A percentile compares a stretch with the other conserved stretches of the same genome.
phyloP scores from a whole-genome alignment of 2,113 vertebrate genomes.

The Gambusia holbrooki region DNA sequence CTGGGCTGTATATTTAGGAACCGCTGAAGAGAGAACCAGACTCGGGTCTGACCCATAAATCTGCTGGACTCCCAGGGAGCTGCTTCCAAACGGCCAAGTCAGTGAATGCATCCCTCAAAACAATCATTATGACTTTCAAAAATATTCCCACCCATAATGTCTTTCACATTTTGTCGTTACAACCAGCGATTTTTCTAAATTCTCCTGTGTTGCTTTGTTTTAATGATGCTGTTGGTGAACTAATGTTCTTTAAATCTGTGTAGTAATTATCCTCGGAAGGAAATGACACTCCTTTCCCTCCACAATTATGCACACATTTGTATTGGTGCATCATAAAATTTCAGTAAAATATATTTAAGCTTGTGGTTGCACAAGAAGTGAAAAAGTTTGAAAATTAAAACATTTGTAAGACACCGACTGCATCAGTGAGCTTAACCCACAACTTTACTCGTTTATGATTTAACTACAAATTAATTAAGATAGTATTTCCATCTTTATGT shows the following conservation, averaged over 20 bases:
- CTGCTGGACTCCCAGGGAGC: background rate
- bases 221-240: background rate
- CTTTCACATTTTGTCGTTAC: background rate
- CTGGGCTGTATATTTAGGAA: constrained; percentile 58
- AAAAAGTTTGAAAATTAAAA: no score
- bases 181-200: background rate
- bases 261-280: no score
- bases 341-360: no score
- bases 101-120: background rate
- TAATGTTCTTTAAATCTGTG: background rate
- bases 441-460: background rate
- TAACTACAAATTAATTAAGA: background rate
- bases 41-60: constrained; percentile 19
- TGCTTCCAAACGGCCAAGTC: constrained; percentile 2
- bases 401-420: no score
- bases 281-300: no score
- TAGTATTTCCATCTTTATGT: background rate
- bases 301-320: no score
- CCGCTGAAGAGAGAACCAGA: constrained; percentile 43
- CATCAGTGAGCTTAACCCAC: no score
- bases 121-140: background rate
- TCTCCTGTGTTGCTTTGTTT: background rate
- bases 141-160: background rate
- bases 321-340: no score
- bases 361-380: no score